phyloP scores from a whole-genome alignment of 2,888 invertebrate genomes.

The Mimas tiliae region DNA sequence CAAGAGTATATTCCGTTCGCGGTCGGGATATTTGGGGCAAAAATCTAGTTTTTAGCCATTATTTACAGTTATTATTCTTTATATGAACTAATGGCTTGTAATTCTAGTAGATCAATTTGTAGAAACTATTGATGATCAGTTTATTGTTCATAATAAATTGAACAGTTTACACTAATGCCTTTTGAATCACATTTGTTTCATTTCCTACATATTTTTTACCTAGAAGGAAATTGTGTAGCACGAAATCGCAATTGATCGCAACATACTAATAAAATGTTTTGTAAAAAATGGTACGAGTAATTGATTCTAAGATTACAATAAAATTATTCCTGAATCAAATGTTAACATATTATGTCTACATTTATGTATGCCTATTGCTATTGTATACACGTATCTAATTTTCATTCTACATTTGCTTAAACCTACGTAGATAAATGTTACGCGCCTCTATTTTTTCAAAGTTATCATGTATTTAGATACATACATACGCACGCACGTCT shows the following conservation, averaged over 20 bases:
- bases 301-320: background rate
- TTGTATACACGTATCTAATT: too few relatives aligned
- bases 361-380: too few relatives aligned
- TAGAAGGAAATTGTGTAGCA: constrained; percentile 11
- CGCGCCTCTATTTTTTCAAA: too few relatives aligned
- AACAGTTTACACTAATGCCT: constrained; percentile 8
- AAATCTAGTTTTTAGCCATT: constrained; percentile 45
- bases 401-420: too few relatives aligned
- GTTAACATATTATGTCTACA: too few relatives aligned
- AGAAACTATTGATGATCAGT: constrained; percentile 7
- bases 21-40: constrained; percentile 68
- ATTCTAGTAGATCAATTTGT: constrained; percentile 3
- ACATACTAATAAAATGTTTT: background rate
- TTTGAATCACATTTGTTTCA: constrained; percentile 7
- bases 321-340: background rate
- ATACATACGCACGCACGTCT: too few relatives aligned
- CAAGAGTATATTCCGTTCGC: constrained; percentile 44
- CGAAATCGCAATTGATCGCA: constrained; percentile 1
- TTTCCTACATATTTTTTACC: constrained; percentile 10
- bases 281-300: background rate
- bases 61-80: constrained; percentile 9
- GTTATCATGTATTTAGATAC: too few relatives aligned
- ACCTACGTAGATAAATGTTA: too few relatives aligned
- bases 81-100: constrained; percentile 5
- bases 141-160: constrained; percentile 18